These are phyloP conservation scores for Phoebastria nigripes DNA, from an alignment of 2,797 vertebrate species.

Conservation along the genomic window DNA sequence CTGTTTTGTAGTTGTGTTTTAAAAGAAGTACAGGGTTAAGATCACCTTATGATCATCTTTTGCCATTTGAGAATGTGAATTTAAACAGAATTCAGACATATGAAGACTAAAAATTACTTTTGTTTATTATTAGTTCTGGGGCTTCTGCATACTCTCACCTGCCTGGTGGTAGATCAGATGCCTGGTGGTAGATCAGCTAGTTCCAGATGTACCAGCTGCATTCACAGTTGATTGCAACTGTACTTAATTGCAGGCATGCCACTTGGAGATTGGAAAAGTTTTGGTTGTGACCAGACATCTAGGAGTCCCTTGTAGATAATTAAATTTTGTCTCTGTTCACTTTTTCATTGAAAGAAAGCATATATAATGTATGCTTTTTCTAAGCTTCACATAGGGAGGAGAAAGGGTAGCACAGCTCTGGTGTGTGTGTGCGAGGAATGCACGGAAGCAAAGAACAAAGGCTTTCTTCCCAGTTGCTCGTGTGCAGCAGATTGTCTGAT, in stretches of 20 bases:
- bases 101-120: background rate
- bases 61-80: background rate
- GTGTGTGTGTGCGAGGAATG: too few species aligned
- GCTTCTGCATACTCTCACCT: background rate
- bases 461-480: background rate
- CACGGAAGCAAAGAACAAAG: background rate
- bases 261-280: background rate
- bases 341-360: background rate
- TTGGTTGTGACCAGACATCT: background rate
- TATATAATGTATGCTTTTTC: background rate
- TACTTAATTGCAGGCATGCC: background rate
- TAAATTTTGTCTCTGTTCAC: background rate
- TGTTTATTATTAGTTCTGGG: background rate
- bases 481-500: background rate
- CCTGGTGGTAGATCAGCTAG: background rate
- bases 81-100: background rate
- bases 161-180: background rate
- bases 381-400: background rate
- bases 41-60: background rate
- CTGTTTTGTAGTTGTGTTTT: background rate
- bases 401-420: background rate
- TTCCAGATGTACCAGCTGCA: background rate
- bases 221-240: background rate
- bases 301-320: background rate
- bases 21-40: background rate